These are phyloP conservation scores for Penaeus japonicus DNA, from an alignment of 1,140 invertebrate genomes.

Conservation along the genomic window DNA sequence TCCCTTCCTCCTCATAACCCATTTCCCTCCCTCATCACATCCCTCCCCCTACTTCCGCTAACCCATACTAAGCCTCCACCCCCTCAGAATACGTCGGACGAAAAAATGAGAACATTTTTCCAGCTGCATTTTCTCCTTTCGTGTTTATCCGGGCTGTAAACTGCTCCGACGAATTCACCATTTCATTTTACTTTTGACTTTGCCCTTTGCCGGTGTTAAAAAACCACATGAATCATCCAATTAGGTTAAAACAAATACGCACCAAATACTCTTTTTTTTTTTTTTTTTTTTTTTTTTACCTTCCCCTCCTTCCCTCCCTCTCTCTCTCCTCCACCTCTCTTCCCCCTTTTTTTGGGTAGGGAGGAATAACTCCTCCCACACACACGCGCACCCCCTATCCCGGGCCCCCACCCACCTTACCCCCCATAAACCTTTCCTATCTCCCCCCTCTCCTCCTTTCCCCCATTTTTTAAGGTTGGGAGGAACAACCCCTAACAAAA, in stretches of 20 bases:
- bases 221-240: slow-evolving; percentile 13
- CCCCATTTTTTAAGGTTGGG: neutral
- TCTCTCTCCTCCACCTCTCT: no score
- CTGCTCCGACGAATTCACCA: slow-evolving; percentile 15
- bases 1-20: no score
- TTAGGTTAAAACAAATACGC: slow-evolving; percentile 10
- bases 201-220: neutral
- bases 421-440: no score
- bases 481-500: no score
- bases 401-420: no score
- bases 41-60: no score
- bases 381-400: no score
- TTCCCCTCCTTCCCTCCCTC: neutral
- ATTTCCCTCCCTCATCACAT: no score
- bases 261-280: neutral
- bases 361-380: no score
- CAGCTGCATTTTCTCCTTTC: neutral
- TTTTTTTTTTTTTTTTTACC: neutral
- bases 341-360: neutral
- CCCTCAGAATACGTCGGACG: neutral
- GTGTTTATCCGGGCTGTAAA: neutral
- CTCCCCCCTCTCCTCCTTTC: neutral
- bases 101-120: neutral
- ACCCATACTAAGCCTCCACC: no score
- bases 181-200: neutral